Evolutionary conservation across 2,888 invertebrate genomes (phyloP).

Genomic region (Malthinus seriepunctatus): DNA sequence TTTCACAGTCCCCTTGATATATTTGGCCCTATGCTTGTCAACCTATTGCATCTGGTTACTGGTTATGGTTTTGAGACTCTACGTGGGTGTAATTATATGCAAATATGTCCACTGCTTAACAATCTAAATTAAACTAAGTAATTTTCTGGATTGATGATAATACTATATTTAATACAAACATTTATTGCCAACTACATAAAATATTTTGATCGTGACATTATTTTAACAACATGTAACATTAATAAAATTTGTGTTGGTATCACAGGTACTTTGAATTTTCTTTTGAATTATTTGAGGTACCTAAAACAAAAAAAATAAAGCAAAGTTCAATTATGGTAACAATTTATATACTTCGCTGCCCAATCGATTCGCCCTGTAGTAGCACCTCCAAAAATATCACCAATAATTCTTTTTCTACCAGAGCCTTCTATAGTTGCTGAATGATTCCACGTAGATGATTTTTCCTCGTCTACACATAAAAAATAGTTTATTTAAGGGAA

Average conservation of each 20-base stretch:
- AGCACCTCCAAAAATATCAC: slow-evolving; percentile 38
- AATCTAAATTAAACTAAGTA: no score
- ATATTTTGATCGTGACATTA: not conserved
- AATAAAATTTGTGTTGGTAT: slow-evolving; percentile 25
- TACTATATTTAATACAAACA: not conserved
- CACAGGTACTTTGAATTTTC: slow-evolving; percentile 33
- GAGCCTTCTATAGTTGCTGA: slow-evolving; percentile 37
- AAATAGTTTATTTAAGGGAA: no score
- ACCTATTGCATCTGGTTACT: no score
- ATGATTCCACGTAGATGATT: slow-evolving; percentile 44
- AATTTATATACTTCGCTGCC: slow-evolving; percentile 43
- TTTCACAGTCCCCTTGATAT: no score
- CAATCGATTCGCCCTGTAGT: slow-evolving; percentile 44
- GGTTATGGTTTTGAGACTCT: no score
- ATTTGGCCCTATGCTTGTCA: no score
- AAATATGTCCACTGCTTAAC: no score
- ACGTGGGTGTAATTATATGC: no score
- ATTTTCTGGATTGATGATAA: no score
- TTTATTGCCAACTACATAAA: slow-evolving; percentile 4
- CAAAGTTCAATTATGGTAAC: not conserved
- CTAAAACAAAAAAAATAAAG: slow-evolving; percentile 27
- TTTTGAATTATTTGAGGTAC: slow-evolving; percentile 33
- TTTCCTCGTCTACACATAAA: slow-evolving; percentile 11
- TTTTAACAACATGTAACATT: slow-evolving; percentile 7
- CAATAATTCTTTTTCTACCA: slow-evolving; percentile 41